These are phyloP conservation scores for Cheilosia urbana DNA, from an alignment of 2,888 invertebrate species.

Conservation along the genomic window DNA sequence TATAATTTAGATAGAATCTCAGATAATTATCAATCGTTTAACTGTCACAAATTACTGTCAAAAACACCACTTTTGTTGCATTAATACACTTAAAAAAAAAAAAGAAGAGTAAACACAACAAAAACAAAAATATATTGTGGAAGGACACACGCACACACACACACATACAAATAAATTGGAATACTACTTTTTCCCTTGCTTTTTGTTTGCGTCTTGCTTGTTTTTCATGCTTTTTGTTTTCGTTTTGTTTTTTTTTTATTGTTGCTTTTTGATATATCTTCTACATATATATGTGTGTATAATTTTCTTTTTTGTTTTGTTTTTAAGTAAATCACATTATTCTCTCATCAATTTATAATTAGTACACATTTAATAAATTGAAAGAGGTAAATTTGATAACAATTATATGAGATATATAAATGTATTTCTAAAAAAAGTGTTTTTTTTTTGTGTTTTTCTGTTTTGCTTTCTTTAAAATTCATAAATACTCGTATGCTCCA, in stretches of 20 bases:
- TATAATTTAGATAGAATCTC: conserved; percentile 52
- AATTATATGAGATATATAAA: conserved; percentile 73
- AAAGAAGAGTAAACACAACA: background rate
- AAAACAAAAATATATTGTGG: conserved; percentile 31
- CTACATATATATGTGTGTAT: conserved; percentile 57
- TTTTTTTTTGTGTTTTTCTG: conserved; percentile 8
- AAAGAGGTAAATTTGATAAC: conserved; percentile 71
- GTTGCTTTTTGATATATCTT: conserved; percentile 47
- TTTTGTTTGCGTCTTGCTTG: conserved; percentile 52
- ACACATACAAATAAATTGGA: conserved; percentile 69
- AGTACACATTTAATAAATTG: conserved; percentile 75
- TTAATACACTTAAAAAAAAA: conserved; percentile 62
- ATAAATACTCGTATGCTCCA: conserved; percentile 62
- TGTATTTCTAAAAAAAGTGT: conserved; percentile 53
- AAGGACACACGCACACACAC: conserved; percentile 63
- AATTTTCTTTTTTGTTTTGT: conserved; percentile 26
- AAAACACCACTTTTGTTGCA: conserved; percentile 72
- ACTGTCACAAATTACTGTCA: conserved; percentile 20
- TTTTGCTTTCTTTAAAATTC: conserved; percentile 41
- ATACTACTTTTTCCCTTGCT: conserved; percentile 66
- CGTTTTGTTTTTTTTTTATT: conserved; percentile 15
- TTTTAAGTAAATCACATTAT: conserved; percentile 74
- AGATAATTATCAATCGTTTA: conserved; percentile 40
- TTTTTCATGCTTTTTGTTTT: conserved; percentile 41
- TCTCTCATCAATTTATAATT: conserved; percentile 64